Evolutionary conservation across 1,140 invertebrate genomes (phyloP).

Genomic region (Phenacoccus solenopsis): DNA sequence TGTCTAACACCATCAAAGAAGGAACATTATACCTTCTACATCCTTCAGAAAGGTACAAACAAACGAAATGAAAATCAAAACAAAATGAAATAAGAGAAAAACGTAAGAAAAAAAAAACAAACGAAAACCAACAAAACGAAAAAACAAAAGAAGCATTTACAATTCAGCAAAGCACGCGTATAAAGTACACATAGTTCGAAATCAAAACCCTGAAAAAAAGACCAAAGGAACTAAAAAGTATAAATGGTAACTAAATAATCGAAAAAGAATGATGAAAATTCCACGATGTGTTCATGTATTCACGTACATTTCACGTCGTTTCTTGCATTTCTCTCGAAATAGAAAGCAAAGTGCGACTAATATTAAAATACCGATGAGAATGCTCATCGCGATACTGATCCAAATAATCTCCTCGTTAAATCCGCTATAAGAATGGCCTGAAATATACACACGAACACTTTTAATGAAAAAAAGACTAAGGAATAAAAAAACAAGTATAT

Average conservation of each 20-base stretch:
- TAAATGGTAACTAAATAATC: not conserved
- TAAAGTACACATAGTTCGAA: not conserved
- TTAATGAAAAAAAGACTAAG: too few relatives aligned
- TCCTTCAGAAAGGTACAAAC: too few relatives aligned
- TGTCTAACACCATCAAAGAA: too few relatives aligned
- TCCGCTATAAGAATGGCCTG: conserved; percentile 48
- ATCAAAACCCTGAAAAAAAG: too few relatives aligned
- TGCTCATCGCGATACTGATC: conserved; percentile 72
- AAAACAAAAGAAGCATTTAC: not conserved
- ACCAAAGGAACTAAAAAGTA: not conserved
- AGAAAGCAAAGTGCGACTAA: conserved; percentile 68
- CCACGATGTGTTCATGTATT: conserved; percentile 20
- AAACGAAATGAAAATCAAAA: not conserved
- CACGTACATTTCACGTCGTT: conserved; percentile 34
- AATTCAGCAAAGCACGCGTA: not conserved
- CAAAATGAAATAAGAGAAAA: too few relatives aligned
- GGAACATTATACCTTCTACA: too few relatives aligned
- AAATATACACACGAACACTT: conserved; percentile 7
- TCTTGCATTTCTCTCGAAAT: conserved; percentile 60
- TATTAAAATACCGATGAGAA: conserved; percentile 64
- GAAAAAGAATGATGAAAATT: not conserved
- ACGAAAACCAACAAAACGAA: too few relatives aligned
- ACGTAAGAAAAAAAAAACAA: too few relatives aligned
- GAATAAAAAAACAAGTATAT: too few relatives aligned
- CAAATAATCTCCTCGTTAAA: conserved; percentile 77